A percentile compares a stretch with the other conserved stretches of the same genome.
These are phyloP conservation scores for Lordiphosa andalusiaca DNA, from an alignment of 2,888 invertebrate species.

Conservation along the genomic window DNA sequence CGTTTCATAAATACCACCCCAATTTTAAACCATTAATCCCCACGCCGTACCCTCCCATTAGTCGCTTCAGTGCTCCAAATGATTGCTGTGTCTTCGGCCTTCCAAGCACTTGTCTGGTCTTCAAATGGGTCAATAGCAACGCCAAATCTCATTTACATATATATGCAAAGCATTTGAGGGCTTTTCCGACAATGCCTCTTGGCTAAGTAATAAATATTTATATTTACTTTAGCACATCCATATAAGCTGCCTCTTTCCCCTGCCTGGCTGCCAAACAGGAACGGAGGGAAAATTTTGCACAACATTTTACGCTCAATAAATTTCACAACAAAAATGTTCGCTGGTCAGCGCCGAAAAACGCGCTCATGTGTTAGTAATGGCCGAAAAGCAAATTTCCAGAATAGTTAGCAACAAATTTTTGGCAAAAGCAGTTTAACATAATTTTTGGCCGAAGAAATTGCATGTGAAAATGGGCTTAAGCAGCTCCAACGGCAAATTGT, in stretches of 20 bases:
- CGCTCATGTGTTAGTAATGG: conserved; percentile 70
- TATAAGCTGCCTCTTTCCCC: conserved; percentile 3
- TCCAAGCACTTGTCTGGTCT: conserved; percentile 30
- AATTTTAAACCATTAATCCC: too few relatives aligned
- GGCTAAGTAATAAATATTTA: conserved; percentile 65
- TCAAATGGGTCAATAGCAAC: conserved; percentile 60
- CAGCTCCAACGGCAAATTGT: conserved; percentile 31
- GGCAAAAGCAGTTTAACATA: conserved; percentile 23
- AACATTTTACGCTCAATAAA: conserved; percentile 74
- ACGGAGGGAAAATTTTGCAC: conserved; percentile 41
- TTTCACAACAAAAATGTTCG: conserved; percentile 40
- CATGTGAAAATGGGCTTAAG: conserved; percentile 26
- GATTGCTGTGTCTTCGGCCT: conserved; percentile 7
- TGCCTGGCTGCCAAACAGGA: conserved; percentile 18
- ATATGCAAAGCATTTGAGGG: conserved; percentile 48
- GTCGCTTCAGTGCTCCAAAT: background rate
- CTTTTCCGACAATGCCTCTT: conserved; percentile 22
- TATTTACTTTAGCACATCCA: conserved; percentile 65
- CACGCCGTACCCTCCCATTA: too few relatives aligned
- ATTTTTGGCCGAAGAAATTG: conserved; percentile 23
- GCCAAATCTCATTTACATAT: conserved; percentile 49
- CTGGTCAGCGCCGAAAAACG: conserved; percentile 51
- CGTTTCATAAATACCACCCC: too few relatives aligned
- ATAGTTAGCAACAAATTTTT: conserved; percentile 42
- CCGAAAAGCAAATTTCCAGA: conserved; percentile 26